Conservation (phyloP, 1,140 invertebrate species). For the Idris sp. region DNA sequence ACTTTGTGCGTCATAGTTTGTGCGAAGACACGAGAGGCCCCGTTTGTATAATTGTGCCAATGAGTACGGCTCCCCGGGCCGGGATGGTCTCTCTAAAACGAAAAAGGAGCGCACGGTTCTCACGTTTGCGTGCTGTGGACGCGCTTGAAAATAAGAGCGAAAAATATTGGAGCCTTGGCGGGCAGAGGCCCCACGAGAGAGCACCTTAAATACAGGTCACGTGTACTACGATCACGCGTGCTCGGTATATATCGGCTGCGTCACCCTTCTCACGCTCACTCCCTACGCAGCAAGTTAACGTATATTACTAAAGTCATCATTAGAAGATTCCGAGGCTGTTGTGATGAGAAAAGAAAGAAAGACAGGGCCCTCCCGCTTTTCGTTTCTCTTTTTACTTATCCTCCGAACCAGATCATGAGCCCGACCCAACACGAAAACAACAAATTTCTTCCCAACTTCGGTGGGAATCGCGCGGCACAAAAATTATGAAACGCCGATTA, state of each 20-base stretch:
- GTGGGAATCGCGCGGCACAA: constrained; percentile 54
- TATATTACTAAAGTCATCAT: constrained; percentile 66
- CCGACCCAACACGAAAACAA: too few species aligned
- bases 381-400: constrained; percentile 47
- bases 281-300: constrained; percentile 47
- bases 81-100: constrained; percentile 34
- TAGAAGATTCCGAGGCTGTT: constrained; percentile 62
- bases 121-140: constrained; percentile 66
- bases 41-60: constrained; percentile 44
- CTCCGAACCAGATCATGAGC: constrained; percentile 48
- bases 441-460: too few species aligned
- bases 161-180: constrained; percentile 56
- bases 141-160: constrained; percentile 65
- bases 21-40: constrained; percentile 31
- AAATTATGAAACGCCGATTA: constrained; percentile 47
- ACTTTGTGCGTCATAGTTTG: constrained; percentile 35
- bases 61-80: constrained; percentile 23
- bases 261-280: constrained; percentile 56
- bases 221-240: constrained; percentile 60
- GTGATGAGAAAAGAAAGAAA: constrained; percentile 47
- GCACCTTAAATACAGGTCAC: constrained; percentile 70
- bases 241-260: constrained; percentile 54
- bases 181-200: constrained; percentile 47
- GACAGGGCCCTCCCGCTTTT: constrained; percentile 37
- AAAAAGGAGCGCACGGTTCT: constrained; percentile 60